Base-by-base conservation (phyloP, 2,797 vertebrate species). In the Cynodonichthys magdalenae region DNA sequence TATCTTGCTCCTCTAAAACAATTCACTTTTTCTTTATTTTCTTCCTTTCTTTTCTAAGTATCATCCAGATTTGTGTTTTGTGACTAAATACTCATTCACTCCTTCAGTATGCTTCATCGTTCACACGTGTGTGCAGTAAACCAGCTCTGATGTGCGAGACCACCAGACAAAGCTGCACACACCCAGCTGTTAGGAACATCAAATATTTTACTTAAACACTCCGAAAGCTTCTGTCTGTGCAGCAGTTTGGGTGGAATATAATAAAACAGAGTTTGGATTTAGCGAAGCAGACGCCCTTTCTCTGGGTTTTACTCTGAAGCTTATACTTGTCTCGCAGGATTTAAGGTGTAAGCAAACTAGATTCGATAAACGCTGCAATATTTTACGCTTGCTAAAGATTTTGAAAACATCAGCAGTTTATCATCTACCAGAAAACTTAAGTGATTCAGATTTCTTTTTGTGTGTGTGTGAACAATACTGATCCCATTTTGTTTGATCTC, bases 151-250 rank as follows among this genome's bases (percentile, higher is more conserved):
- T 58, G 27, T 49, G 53, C 51, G 53, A 41, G 44, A 24, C 66
- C 24, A n/a, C 42, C 41, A 61, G 54, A 47, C 46, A 11, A 45
- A 70, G 59, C 71, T 39, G 47, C 68, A 63, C 82, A 87, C 84
- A 59, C 81, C 78, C 81, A 64, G 62, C 79, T 39, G 70, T 70
- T 76, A 75, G 73, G 81, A 69, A 78, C 79, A 75, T 82, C 81
- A 87, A 80, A 79, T 59, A 67, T 55, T 18, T 36, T 10, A 4
- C 24, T 19, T 10, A 18, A 36, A 54, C 72, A 63, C 58, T 77
- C 69, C 60, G 24, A 75, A 73, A 59, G 73, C 51, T 49, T 63
- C 15, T 9, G 44, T 73, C 27, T 10, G 74, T 19, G 59, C 76
- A 6, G 67, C 60, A 12, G 34, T 55, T 78, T 34, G 63, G 67